phyloP scores from a whole-genome alignment of 2,113 vertebrate genomes.

The Herpetotheres cachinnans region DNA sequence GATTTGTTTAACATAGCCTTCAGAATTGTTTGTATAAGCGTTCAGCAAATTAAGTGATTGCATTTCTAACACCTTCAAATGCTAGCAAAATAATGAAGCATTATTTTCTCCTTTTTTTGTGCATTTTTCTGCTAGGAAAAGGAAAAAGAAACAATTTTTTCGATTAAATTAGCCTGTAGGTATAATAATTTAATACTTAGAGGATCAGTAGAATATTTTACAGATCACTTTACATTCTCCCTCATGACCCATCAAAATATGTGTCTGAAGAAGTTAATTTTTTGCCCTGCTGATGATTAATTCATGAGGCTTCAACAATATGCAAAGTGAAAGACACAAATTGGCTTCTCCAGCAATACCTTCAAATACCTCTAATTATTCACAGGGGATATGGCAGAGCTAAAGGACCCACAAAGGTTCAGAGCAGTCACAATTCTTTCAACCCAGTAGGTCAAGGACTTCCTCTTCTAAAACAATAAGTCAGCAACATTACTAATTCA shows the following conservation, averaged over 20 bases:
- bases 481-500: constrained; percentile 82
- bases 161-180: constrained; percentile 76
- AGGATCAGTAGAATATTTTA: constrained; percentile 84
- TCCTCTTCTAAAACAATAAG: constrained; percentile 79
- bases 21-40: constrained; percentile 6
- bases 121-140: constrained; percentile 38
- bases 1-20: constrained; percentile 16
- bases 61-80: constrained; percentile 14
- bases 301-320: constrained; percentile 83
- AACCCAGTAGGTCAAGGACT: constrained; percentile 82
- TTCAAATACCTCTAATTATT: constrained; percentile 86
- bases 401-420: constrained; percentile 78
- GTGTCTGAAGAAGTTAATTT: constrained; percentile 83
- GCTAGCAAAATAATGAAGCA: constrained; percentile 28
- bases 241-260: constrained; percentile 81
- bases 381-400: constrained; percentile 76
- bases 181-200: constrained; percentile 81
- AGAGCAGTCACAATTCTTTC: constrained; percentile 78
- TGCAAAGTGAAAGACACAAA: constrained; percentile 85
- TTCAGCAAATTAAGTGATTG: constrained; percentile 34
- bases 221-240: constrained; percentile 82
- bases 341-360: constrained; percentile 80
- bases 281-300: constrained; percentile 80
- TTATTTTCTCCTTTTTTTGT: background rate
- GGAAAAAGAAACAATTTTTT: background rate